Conservation (phyloP, 2,797 vertebrate genomes). For the Typhlichthys eigenmanni region DNA sequence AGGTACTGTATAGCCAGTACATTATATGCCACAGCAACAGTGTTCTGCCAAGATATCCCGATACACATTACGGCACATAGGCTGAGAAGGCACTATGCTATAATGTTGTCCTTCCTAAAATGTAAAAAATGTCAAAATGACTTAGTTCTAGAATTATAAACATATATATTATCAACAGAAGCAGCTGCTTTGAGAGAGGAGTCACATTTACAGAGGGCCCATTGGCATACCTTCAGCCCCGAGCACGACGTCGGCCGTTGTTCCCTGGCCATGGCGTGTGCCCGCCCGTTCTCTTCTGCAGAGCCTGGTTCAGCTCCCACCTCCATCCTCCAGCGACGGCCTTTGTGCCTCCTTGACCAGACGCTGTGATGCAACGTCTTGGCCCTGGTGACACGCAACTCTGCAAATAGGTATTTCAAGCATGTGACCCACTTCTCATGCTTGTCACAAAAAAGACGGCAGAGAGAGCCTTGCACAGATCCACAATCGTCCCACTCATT, state of each 20-base stretch:
- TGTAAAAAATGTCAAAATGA: no score
- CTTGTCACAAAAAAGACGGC: slow-evolving; percentile 29
- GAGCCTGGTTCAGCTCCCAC: slow-evolving; percentile 44
- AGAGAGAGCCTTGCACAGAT: no score
- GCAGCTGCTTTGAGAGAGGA: no score
- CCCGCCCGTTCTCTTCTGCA: slow-evolving; percentile 57
- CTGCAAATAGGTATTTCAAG: slow-evolving; percentile 76
- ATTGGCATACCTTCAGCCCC: slow-evolving; percentile 64
- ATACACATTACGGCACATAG: slow-evolving; percentile 1
- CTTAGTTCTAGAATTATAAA: no score
- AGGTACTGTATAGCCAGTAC: neutral
- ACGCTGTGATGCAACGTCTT: slow-evolving; percentile 65
- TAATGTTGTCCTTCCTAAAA: no score
- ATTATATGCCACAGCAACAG: no score
- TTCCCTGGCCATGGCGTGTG: slow-evolving; percentile 31
- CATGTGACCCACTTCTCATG: slow-evolving; percentile 75
- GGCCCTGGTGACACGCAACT: slow-evolving; percentile 69
- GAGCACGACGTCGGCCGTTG: slow-evolving; percentile 44
- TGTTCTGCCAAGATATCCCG: no score
- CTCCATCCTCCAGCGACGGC: slow-evolving; percentile 62
- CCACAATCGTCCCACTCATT: no score
- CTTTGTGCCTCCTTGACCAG: slow-evolving; percentile 52
- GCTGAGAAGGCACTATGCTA: slow-evolving; percentile 1
- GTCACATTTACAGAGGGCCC: neutral
- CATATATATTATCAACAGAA: no score